Conservation (phyloP, 2,888 invertebrate species). For the Pammene aurita region DNA sequence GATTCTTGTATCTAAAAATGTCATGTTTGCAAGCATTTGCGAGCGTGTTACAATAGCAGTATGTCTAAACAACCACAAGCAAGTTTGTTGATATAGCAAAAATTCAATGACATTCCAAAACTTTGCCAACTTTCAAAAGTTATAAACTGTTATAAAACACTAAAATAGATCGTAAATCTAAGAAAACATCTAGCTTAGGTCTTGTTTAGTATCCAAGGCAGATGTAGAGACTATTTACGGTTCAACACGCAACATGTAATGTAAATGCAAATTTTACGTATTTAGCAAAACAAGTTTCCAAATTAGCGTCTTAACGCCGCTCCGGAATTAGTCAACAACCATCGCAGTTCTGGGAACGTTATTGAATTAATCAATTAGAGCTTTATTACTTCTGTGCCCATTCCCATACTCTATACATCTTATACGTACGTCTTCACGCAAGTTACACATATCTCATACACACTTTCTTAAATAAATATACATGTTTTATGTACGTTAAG, state of each 20-base stretch:
- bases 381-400: conserved; percentile 1
- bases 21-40: neutral
- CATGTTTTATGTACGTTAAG: neutral
- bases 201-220: neutral
- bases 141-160: conserved; percentile 1
- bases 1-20: neutral
- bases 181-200: neutral
- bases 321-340: neutral
- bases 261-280: conserved; percentile 10
- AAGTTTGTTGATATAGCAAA: neutral
- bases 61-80: neutral
- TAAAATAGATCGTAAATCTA: neutral
- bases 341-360: conserved; percentile 18
- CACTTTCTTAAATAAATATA: conserved; percentile 13
- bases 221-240: neutral
- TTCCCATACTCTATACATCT: neutral
- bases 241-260: neutral
- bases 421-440: conserved; percentile 1
- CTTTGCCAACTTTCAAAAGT: neutral
- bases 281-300: conserved; percentile 20
- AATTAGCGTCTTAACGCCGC: neutral
- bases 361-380: conserved; percentile 34
- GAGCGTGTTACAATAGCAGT: neutral
- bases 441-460: neutral
- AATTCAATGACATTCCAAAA: neutral